Conservation (phyloP, 2,888 invertebrate genomes). For the Parelbella ahira region DNA sequence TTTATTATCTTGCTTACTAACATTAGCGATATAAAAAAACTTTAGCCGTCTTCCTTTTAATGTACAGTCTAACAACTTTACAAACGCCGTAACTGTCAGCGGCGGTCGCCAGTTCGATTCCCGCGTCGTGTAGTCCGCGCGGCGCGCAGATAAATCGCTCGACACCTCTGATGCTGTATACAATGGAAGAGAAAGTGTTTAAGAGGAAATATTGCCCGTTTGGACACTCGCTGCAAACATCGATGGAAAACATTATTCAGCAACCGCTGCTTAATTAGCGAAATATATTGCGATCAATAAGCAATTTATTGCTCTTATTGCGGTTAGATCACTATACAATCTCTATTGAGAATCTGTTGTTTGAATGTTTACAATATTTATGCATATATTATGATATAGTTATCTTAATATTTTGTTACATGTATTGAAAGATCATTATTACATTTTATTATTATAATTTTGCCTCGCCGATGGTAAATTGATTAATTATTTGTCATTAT, state of each 20-base stretch:
- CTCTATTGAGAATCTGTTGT: too few species aligned
- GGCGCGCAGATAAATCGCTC: slow-evolving; percentile 64
- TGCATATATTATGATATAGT: too few species aligned
- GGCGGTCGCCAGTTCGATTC: slow-evolving; percentile 54
- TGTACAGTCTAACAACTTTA: too few species aligned
- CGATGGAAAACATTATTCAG: slow-evolving; percentile 24
- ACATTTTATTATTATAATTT: too few species aligned
- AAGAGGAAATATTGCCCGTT: slow-evolving; percentile 53
- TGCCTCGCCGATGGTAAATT: too few species aligned
- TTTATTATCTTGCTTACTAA: too few species aligned
- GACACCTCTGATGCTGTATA: slow-evolving; percentile 59
- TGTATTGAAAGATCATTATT: too few species aligned
- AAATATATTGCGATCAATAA: slow-evolving; percentile 23
- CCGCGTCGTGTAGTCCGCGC: slow-evolving; percentile 58
- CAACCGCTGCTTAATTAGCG: slow-evolving; percentile 24
- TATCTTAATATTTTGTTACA: too few species aligned
- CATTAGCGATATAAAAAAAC: too few species aligned
- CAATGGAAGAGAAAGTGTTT: slow-evolving; percentile 72
- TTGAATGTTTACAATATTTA: too few species aligned
- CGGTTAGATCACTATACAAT: background rate
- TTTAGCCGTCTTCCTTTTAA: too few species aligned
- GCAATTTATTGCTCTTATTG: slow-evolving; percentile 12
- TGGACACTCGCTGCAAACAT: slow-evolving; percentile 35
- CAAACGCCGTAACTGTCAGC: slow-evolving; percentile 10
- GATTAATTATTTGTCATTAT: too few species aligned